Conservation (phyloP, 2,888 invertebrate genomes). For the Scaptomyza polygonia region DNA sequence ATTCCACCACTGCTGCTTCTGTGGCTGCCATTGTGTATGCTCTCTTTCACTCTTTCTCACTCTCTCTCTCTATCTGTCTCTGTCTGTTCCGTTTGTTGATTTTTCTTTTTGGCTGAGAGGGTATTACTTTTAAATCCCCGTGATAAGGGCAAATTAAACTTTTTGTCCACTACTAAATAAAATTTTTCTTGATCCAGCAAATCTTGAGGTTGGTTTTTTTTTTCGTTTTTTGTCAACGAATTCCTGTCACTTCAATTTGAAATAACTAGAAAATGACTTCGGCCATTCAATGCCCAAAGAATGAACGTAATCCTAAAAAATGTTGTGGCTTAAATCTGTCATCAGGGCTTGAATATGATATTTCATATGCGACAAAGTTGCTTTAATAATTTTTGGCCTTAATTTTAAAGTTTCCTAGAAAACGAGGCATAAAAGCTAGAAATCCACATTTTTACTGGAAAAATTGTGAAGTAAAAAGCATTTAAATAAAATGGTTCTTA, state of each 20-base stretch:
- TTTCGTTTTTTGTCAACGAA: neutral
- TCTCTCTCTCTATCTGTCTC: neutral
- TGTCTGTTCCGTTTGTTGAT: slow-evolving; percentile 10
- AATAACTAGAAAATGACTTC: slow-evolving; percentile 4
- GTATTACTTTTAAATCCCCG: slow-evolving; percentile 22
- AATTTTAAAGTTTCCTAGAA: too few relatives aligned
- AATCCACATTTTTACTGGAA: too few relatives aligned
- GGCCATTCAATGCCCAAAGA: neutral
- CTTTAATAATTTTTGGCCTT: neutral
- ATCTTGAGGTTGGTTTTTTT: neutral
- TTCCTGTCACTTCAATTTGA: neutral
- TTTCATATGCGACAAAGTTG: slow-evolving; percentile 30
- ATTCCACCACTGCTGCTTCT: slow-evolving; percentile 15
- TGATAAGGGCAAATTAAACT: slow-evolving; percentile 21
- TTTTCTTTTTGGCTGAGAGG: slow-evolving; percentile 1
- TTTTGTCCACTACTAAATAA: neutral
- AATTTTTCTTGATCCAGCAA: neutral
- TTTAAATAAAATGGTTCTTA: too few relatives aligned
- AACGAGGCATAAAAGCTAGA: too few relatives aligned
- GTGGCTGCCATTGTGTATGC: slow-evolving; percentile 35
- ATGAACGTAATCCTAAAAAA: neutral
- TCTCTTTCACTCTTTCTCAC: neutral
- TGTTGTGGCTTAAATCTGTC: neutral
- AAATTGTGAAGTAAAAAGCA: too few relatives aligned
- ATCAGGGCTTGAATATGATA: neutral